Evolutionary conservation across 2,797 vertebrate species (phyloP).

Genomic region (Bryconaethiops microstoma): DNA sequence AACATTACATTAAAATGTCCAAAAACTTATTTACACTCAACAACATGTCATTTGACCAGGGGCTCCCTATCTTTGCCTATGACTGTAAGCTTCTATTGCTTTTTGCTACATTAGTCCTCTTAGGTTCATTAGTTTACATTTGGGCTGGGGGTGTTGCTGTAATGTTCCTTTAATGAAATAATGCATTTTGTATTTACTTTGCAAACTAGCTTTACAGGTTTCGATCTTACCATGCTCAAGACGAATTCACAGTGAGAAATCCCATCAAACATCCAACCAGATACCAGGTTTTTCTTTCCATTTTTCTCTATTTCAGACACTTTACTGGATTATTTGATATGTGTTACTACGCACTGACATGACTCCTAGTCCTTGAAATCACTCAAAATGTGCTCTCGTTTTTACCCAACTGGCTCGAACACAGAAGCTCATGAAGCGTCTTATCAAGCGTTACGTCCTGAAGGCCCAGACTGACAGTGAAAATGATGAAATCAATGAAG

Average conservation of each 20-base stretch:
- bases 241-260: slow-evolving; percentile 76
- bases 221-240: slow-evolving; percentile 73
- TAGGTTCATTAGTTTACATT: too few relatives aligned
- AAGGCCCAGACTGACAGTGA: slow-evolving; percentile 84
- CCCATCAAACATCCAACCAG: slow-evolving; percentile 82
- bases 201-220: slow-evolving; percentile 77
- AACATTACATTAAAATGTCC: too few relatives aligned
- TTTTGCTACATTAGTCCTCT: too few relatives aligned
- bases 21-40: too few relatives aligned
- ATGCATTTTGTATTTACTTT: slow-evolving; percentile 27
- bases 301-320: background rate
- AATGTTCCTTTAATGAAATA: too few relatives aligned
- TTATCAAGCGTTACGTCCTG: slow-evolving; percentile 81
- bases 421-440: slow-evolving; percentile 95
- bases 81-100: too few relatives aligned
- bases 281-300: slow-evolving; percentile 75
- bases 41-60: too few relatives aligned
- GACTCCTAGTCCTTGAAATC: too few relatives aligned
- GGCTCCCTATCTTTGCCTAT: too few relatives aligned
- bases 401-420: background rate
- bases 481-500: slow-evolving; percentile 93
- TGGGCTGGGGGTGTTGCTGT: too few relatives aligned
- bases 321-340: background rate
- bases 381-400: background rate
- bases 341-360: slow-evolving; percentile 15